Evolutionary conservation across 2,113 vertebrate species (phyloP).

Genomic region (Pterophyllum scalare): DNA sequence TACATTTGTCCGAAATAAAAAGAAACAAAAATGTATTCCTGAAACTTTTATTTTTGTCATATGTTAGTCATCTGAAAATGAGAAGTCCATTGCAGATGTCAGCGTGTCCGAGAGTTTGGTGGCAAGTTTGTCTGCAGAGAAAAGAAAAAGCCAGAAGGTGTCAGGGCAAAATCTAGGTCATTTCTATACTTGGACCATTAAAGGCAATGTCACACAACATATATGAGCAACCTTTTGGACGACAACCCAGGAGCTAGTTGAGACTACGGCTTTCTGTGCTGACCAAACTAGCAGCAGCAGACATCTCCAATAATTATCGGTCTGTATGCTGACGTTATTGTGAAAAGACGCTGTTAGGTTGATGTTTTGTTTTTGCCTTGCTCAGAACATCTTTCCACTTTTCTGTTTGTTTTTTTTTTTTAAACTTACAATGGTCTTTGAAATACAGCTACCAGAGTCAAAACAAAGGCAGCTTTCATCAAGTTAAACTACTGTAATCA

Average conservation of each 20-base stretch:
- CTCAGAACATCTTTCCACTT: not conserved
- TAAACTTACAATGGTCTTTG: not conserved
- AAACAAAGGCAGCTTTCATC: not conserved
- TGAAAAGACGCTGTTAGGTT: not conserved
- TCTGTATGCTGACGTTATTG: not conserved
- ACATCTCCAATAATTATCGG: not conserved
- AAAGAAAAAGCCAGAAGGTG: not conserved
- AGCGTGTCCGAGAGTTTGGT: slow-evolving; percentile 86
- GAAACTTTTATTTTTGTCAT: slow-evolving; percentile 2
- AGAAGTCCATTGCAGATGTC: slow-evolving; percentile 85
- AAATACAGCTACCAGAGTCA: not conserved
- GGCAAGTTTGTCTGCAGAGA: slow-evolving; percentile 84
- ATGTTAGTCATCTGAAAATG: slow-evolving; percentile 64
- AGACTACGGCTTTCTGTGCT: not conserved
- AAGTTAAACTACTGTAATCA: not conserved
- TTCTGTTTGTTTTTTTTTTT: not conserved
- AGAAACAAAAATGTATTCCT: not conserved
- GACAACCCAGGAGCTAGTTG: not conserved
- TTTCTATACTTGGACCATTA: not conserved
- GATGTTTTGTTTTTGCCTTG: not conserved
- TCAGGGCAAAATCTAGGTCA: not conserved
- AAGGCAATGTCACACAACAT: not conserved
- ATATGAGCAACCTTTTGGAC: not conserved
- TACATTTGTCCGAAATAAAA: not conserved
- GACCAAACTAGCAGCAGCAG: not conserved